Evolutionary conservation across 2,113 vertebrate genomes (phyloP), one percentile per base, ranked within the genome.

Genomic region (Centropus unirufus): DNA sequence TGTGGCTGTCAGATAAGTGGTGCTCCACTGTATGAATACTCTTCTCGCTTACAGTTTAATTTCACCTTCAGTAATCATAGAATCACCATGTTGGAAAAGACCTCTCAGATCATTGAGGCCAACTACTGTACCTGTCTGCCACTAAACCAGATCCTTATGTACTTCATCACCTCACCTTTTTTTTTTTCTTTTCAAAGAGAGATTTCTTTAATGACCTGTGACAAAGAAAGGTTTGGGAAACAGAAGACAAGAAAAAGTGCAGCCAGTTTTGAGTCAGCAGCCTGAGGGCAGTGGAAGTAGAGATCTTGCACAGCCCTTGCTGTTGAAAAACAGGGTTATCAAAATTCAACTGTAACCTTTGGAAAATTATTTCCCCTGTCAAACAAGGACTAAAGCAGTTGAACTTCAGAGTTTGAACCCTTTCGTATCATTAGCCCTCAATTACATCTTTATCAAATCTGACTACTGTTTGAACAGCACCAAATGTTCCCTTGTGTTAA

Each of bases 371-470:
- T 93, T 83, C 47, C 39, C 47, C 51, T 83, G 51, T 85, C 54
- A 58, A 85, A 72, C 32, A 91, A 86, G 46, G 75, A 68, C 39
- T 67, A 46, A 92, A 86, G 61, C 72, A 74, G 42, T 24, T 81
- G 80, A 89, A 92, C 92, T 94, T 95, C 86, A 96, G 94, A 95
- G 68, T 97, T 90, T 97, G 94, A 94, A 89, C 86, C 61, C 29
- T 83, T 90, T 63, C 61, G 67, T 2, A 1, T 77, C n/a, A 21
- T 55, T 68, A 86, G 18, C 57, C 26, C 44, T 81, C 51, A 69
- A 19, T 19, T 54, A 44, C 12, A 30, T 23, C 89, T 76, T 74
- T 78, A n/a, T 51, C 39, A 40, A 30, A 22, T 24, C n/a, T 57
- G 42, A 83, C 12, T 61, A 40, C 52, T 82, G 0, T 62, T 23